Evolutionary conservation across 2,113 vertebrate species (phyloP).

Genomic region (Setophaga kirtlandii): DNA sequence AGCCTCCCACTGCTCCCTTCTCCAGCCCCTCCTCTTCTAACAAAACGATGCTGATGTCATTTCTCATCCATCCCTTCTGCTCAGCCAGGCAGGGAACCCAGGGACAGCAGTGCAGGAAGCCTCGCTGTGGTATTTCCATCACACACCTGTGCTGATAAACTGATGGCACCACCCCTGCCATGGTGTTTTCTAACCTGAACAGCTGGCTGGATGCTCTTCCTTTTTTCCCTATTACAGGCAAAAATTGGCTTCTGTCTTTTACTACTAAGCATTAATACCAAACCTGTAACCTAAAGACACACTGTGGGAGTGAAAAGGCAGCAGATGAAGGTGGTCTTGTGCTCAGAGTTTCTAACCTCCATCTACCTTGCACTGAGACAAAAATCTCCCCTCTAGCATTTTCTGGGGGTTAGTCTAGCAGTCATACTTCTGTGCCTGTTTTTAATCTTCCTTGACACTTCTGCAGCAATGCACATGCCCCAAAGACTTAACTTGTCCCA

Average conservation of each 20-base stretch:
- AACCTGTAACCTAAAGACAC: background rate
- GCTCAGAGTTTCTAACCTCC: background rate
- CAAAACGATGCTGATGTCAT: background rate
- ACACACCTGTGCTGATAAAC: background rate
- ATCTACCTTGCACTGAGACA: background rate
- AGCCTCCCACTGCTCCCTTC: background rate
- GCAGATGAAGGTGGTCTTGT: background rate
- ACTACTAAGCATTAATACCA: background rate
- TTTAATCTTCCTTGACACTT: conserved; percentile 46
- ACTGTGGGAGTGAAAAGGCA: background rate
- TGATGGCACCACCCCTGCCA: accelerated
- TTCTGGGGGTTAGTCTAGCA: background rate
- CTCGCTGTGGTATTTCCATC: background rate
- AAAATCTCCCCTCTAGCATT: background rate
- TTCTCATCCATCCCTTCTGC: background rate
- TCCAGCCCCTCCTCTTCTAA: background rate
- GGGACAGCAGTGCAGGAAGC: background rate
- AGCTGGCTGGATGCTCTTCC: background rate
- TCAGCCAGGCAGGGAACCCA: background rate
- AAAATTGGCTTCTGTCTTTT: background rate
- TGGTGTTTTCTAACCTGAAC: background rate
- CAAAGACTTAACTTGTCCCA: conserved; percentile 15
- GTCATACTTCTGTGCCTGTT: background rate
- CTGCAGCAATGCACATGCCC: background rate
- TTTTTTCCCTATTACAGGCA: background rate